Base-by-base conservation (phyloP, 2,797 vertebrate genomes). In the Neostethus bicornis region DNA sequence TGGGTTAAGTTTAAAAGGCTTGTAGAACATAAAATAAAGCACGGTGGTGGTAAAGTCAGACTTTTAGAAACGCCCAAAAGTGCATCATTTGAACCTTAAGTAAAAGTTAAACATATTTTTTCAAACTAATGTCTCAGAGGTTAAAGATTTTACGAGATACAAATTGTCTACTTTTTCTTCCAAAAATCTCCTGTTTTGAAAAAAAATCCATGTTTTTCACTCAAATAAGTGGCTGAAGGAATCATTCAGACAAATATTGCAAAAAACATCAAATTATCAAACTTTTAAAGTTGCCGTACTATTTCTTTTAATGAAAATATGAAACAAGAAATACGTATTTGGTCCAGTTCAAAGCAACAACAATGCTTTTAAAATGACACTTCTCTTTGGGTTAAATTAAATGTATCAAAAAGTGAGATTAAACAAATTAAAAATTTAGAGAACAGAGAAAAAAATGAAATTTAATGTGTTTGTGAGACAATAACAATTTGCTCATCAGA, bases 321-420 rank as follows among this genome's bases (percentile, higher is more conserved):
- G n/a, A n/a, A n/a, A n/a, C n/a, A n/a, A n/a, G n/a, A n/a, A n/a
- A n/a, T n/a, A n/a, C n/a, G n/a, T n/a, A n/a, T n/a, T n/a, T n/a
- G n/a, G 13, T 42, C 20, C 23, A 42, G 20, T 25, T 48, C 29
- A 37, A 16, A 61, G 25, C 32, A 43, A 25, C 39, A 14, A 24
- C 37, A 35, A 16, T 16, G 55, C 2, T 24, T 43, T n/a, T 41
- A 34, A 2, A 32, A 21, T 19, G 47, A 31, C 38, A 21, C 31
- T 31, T 59, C 62, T 25, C 17, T 53, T 64, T 19, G 28, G 23
- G 34, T 57, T 14, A 47, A 46, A 34, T 23, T 23, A 23, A 13
- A 12, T 31, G 51, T 29, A 21, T 26, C 10, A 3, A 5, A 51
- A 38, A 9, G 10, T 41, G 25, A 32, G 34, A 10, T 7, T 45